Evolutionary conservation across 2,797 vertebrate genomes (phyloP), one percentile per base, ranked within the genome.

Genomic region (Euthynnus affinis): DNA sequence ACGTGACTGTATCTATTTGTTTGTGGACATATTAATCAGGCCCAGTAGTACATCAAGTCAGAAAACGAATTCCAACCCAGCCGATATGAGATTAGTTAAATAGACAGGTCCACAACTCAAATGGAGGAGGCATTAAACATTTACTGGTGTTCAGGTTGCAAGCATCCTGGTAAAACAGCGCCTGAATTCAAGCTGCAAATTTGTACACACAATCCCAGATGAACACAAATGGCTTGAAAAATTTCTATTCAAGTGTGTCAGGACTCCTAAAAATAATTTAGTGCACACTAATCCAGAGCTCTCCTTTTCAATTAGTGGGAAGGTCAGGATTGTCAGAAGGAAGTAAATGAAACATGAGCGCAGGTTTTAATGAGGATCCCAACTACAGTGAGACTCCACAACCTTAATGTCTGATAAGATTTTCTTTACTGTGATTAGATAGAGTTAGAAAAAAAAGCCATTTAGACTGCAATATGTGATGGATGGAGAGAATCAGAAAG

Each of bases 231-330:
- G 61, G 14, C 37, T 46, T 46, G 15, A 66, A 73, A 78, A 76
- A 34, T 79, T 87, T 82, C 66, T 44, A 52, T 48, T 70, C 55
- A 40, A 59, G 46, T 34, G 74, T 40, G 71, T 61, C 63, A 46
- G 51, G 75, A 48, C 71, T 77, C 76, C 34, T 56, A 76, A 90
- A 85, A 84, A 88, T 78, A 78, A 90, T 88, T 79, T 78, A 81
- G 60, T 52, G 61, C 83, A 5, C 77, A 75, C 76, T 86, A 90
- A 89, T 92, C 78, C 74, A 37, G 48, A 78, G 76, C 80, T 85
- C 87, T 89, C 82, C 66, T 86, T 90, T 89, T 89, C 85, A 92
- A 91, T 92, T 92, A 90, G 82, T 2, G 56, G 76, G 86, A 91
- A 92, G 89, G 91, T 90, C 91, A 91, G 77, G 70, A 82, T 81